Percentiles rank a stretch among this genome's conserved stretches.
Conservation (phyloP, 2,888 invertebrate genomes). For the Uloborus plumipes region DNA sequence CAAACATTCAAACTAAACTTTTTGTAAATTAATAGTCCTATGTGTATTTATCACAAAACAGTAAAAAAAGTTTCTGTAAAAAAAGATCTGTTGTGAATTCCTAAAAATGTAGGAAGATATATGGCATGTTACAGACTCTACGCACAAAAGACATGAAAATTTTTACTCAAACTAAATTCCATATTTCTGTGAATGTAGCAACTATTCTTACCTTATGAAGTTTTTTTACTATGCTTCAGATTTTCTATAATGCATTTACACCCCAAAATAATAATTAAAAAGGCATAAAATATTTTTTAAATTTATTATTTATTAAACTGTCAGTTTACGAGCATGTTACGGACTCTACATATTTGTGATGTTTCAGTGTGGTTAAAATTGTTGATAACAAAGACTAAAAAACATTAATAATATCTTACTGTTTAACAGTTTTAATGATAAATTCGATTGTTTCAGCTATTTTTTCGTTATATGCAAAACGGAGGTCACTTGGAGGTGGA, state of each 20-base stretch:
- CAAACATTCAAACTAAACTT: not conserved
- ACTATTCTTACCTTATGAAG: not conserved
- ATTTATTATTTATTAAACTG: slow-evolving; percentile 1
- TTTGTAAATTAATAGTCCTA: not conserved
- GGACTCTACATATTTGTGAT: slow-evolving; percentile 8
- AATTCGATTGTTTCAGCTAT: not conserved
- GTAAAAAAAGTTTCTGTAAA: not conserved
- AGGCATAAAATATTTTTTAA: not conserved
- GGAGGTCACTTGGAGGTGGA: not conserved
- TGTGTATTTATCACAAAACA: not conserved
- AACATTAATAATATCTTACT: not conserved
- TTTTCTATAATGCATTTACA: slow-evolving; percentile 2
- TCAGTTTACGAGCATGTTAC: not conserved
- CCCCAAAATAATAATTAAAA: not conserved
- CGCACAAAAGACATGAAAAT: slow-evolving; percentile 1
- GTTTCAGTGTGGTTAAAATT: not conserved
- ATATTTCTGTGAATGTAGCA: slow-evolving; percentile 2
- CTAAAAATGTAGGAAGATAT: not conserved
- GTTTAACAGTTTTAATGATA: not conserved
- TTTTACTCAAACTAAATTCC: slow-evolving; percentile 4
- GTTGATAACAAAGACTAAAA: not conserved
- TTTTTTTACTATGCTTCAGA: slow-evolving; percentile 2
- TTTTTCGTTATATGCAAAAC: slow-evolving; percentile 7
- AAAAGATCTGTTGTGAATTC: not conserved
- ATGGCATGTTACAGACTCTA: slow-evolving; percentile 1